Conservation (phyloP, 2,797 vertebrate species). For the Lepus townsendii region DNA sequence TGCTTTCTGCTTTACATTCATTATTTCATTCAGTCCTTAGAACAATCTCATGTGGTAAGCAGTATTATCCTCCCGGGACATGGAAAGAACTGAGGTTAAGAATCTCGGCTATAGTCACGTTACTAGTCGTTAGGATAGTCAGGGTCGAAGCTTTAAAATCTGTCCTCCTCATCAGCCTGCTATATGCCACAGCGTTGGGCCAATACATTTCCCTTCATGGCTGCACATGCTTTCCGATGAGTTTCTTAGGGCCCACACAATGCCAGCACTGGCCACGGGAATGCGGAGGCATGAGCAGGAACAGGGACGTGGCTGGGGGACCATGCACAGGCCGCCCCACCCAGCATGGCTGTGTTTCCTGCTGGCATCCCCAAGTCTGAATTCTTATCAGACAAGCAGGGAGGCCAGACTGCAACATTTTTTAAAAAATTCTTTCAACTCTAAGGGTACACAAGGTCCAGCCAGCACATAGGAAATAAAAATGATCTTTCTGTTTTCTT, state of each 20-base stretch:
- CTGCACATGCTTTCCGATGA: neutral
- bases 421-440: neutral
- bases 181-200: accelerated
- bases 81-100: neutral
- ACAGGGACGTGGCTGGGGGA: neutral
- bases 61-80: neutral
- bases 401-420: constrained; percentile 7
- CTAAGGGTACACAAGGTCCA: neutral
- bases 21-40: neutral
- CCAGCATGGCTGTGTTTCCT: neutral
- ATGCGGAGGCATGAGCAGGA: neutral
- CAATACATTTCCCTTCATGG: neutral
- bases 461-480: constrained; percentile 35
- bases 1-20: neutral
- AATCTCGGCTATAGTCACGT: neutral
- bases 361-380: constrained; percentile 8
- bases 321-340: neutral
- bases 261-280: neutral
- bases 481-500: constrained; percentile 55
- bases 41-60: neutral
- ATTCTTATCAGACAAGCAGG: neutral
- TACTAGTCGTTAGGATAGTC: neutral
- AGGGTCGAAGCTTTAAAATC: neutral
- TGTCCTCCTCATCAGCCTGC: neutral
- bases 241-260: neutral